Base-by-base conservation (phyloP, 2,888 invertebrate species). In the Eupithecia inturbata region DNA sequence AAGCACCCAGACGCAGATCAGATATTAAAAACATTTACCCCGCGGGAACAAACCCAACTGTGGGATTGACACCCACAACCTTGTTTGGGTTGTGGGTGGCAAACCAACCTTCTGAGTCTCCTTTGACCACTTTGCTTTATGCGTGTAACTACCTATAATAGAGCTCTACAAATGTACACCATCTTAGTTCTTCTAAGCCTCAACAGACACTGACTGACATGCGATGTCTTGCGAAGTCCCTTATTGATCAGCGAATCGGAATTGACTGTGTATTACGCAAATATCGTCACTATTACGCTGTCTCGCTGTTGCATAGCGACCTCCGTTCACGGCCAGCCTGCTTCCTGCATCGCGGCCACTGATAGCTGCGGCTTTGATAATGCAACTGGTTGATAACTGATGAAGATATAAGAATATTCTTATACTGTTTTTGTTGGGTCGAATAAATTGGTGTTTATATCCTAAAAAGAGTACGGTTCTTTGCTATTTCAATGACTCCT, bases 341-440 rank as follows among this genome's bases (percentile, higher is more conserved):
- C 84, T 87, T 87, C 87, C 87, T 87, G 84, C 82, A 64, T 83
- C 85, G 84, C 82, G 84, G 79, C 80, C 26, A 66, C 66, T 39
- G 66, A 66, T 41, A 66, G 39, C 22, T 66, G 39, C 26, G 5
- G 80, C 82, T 81, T 70, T 69, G 75, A 77, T 77, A 74, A 74
- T 76, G 76, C 83, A 75, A 45, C 49, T 72, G 66, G 57, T 63
- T 14, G 66, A 39, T 66, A 41, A 26, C 36, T 66, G 0, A 14
- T 22, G 16, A 63, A 26, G 64, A 41, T 41, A 26, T 16, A 41
- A 39, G n/a, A n/a, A 64, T 36, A 22, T 57, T 36, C n/a, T 64
- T 22, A 33, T 33, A 6, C n/a, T 64, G 9, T 33, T 3, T 64
- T 36, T 19, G 28, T 31, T 28, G 62, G 33, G 63, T 64, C 22